These are phyloP conservation scores for Channa maculata DNA, from an alignment of 2,113 vertebrate species.

Conservation along the genomic window DNA sequence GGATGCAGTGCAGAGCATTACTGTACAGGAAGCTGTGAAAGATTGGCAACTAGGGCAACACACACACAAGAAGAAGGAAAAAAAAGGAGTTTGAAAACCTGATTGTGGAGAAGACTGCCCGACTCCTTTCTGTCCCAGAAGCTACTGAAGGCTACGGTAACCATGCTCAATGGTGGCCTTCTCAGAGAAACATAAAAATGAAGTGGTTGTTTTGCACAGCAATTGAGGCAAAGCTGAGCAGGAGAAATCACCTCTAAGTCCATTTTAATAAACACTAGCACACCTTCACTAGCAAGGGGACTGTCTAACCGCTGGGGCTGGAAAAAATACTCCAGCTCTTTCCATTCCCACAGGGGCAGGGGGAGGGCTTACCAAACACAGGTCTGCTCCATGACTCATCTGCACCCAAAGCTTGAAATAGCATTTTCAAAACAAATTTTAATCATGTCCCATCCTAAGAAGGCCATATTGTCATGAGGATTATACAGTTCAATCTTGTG, in stretches of 20 bases:
- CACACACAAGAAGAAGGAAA: conserved; percentile 31
- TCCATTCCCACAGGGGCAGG: conserved; percentile 56
- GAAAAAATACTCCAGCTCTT: conserved; percentile 50
- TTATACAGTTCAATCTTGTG: conserved; percentile 35
- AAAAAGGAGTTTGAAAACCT: conserved; percentile 67
- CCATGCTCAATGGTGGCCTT: conserved; percentile 63
- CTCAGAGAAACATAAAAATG: conserved; percentile 48
- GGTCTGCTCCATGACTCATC: conserved; percentile 64
- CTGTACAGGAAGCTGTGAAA: conserved; percentile 58
- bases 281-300: conserved; percentile 19
- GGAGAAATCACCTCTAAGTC: conserved; percentile 23
- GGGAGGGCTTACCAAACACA: conserved; percentile 62
- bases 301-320: conserved; percentile 30
- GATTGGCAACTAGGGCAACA: conserved; percentile 72
- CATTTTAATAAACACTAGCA: conserved; percentile 25
- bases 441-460: conserved; percentile 23
- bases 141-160: conserved; percentile 71
- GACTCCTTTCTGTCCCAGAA: conserved; percentile 70
- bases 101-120: conserved; percentile 62
- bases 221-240: conserved; percentile 30
- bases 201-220: conserved; percentile 35
- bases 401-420: conserved; percentile 49
- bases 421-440: conserved; percentile 63
- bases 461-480: conserved; percentile 9
- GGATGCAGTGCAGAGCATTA: conserved; percentile 55